Evolutionary conservation across 2,888 invertebrate species (phyloP).

Genomic region (Acanthococcus lagerstroemiae): DNA sequence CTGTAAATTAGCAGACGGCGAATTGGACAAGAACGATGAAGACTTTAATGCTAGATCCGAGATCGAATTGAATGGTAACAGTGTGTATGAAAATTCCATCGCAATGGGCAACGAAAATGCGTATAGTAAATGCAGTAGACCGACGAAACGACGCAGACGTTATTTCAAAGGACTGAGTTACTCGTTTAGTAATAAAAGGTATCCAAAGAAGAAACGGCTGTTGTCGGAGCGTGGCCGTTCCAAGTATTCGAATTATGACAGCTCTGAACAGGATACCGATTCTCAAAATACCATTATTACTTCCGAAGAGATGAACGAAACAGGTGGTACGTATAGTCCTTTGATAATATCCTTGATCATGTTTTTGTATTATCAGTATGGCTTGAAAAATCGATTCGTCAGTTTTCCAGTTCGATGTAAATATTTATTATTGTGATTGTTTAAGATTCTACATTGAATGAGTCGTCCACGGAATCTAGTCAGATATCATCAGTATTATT

Average conservation of each 20-base stretch:
- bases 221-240: neutral
- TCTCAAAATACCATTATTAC: slow-evolving; percentile 8
- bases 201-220: slow-evolving; percentile 3
- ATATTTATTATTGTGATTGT: neutral
- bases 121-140: slow-evolving; percentile 36
- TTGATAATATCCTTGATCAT: neutral
- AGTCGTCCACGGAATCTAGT: slow-evolving; percentile 22
- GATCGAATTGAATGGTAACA: slow-evolving; percentile 1
- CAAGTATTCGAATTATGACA: neutral
- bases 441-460: neutral
- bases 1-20: too few relatives aligned
- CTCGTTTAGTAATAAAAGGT: slow-evolving; percentile 34
- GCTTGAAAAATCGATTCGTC: too few relatives aligned
- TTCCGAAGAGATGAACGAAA: slow-evolving; percentile 4
- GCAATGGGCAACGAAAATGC: neutral
- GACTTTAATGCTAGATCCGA: neutral
- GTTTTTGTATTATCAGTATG: too few relatives aligned
- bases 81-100: neutral
- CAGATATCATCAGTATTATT: slow-evolving; percentile 21
- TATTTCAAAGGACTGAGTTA: slow-evolving; percentile 37
- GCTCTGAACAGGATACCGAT: slow-evolving; percentile 19
- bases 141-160: slow-evolving; percentile 33
- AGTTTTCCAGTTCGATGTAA: too few relatives aligned
- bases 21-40: neutral
- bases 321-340: neutral